A percentile compares a stretch with the other conserved stretches of the same genome.
Conservation (phyloP, 2,888 invertebrate genomes). For the Eupithecia exiguata region DNA sequence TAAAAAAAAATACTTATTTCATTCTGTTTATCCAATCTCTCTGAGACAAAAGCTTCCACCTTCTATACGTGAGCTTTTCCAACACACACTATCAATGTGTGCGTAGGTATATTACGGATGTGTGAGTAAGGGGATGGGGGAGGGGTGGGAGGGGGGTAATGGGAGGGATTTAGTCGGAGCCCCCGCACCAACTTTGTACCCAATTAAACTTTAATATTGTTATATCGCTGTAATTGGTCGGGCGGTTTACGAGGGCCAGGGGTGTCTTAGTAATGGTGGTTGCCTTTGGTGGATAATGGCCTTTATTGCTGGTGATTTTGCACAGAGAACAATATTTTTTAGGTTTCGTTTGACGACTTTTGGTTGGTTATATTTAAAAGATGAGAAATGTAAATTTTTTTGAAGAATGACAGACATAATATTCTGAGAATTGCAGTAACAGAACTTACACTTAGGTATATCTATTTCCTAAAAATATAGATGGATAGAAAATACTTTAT, state of each 20-base stretch:
- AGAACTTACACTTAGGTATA: too few relatives aligned
- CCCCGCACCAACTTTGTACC: conserved; percentile 45
- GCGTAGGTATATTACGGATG: conserved; percentile 41
- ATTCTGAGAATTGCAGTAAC: too few relatives aligned
- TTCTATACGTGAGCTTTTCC: conserved; percentile 7
- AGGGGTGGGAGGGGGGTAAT: conserved; percentile 4
- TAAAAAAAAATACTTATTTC: too few relatives aligned
- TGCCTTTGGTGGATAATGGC: conserved; percentile 17
- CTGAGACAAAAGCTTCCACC: neutral
- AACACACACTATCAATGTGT: conserved; percentile 9
- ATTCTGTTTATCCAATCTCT: too few relatives aligned
- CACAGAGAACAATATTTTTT: conserved; percentile 1
- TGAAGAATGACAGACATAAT: too few relatives aligned
- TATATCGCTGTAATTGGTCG: conserved; percentile 51
- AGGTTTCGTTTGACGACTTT: neutral
- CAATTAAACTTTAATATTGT: conserved; percentile 61
- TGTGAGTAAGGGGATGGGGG: conserved; percentile 46
- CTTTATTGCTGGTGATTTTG: conserved; percentile 15
- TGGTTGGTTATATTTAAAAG: neutral
- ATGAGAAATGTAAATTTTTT: neutral
- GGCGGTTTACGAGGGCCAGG: conserved; percentile 38
- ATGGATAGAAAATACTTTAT: too few relatives aligned
- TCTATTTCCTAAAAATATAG: too few relatives aligned
- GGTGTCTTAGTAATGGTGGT: conserved; percentile 30
- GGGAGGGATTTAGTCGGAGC: conserved; percentile 51